Base-by-base conservation (phyloP, 2,113 vertebrate genomes). In the Equus przewalskii region DNA sequence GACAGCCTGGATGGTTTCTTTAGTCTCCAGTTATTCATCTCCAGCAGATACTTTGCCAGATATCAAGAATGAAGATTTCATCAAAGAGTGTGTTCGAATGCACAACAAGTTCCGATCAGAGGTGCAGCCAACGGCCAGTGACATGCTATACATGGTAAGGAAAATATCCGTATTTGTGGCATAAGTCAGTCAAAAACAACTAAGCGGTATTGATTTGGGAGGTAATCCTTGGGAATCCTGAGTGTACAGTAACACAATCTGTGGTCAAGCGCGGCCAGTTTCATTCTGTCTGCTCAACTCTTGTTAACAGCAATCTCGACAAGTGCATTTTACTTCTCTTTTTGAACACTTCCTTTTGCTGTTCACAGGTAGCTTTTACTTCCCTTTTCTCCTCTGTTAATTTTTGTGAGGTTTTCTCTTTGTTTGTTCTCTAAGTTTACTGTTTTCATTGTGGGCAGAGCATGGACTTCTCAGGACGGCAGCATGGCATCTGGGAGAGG, bases 111-210 rank as follows among this genome's bases (percentile, higher is more conserved):
- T 95, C 22, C 98, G 98, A 7, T 97, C 98, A 21, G 33, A 88
- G 22, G 98, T 98, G 46, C 90, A 26, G 3, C 98, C 98, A 6
- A 21, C 33, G 36, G 98, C 98, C 90, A 88, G 82, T 56, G 41
- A 98, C 33, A 98, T 98, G 98, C 87, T 98, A 0, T 90, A 98
- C 89, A 98, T 98, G 98, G 98, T 98, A 98, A 97, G 98, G 26
- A 78, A 62, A 49, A 28, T 13, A 10, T 4, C 36, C 26, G 6
- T 33, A 2, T 65, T 49, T 12, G 9, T 30, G 44, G 80, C 26
- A 1, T n/a, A 5, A 22, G 18, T 69, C 58, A 16, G 12, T 80
- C 36, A 41, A n/a, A 94, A 75, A 36, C 28, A 73, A 15, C 65
- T 28, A 15, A 33, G 10, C n/a, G 46, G 62, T 70, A 15, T 33